phyloP scores from a whole-genome alignment of 1,140 invertebrate species.

The Cotesia vestalis region DNA sequence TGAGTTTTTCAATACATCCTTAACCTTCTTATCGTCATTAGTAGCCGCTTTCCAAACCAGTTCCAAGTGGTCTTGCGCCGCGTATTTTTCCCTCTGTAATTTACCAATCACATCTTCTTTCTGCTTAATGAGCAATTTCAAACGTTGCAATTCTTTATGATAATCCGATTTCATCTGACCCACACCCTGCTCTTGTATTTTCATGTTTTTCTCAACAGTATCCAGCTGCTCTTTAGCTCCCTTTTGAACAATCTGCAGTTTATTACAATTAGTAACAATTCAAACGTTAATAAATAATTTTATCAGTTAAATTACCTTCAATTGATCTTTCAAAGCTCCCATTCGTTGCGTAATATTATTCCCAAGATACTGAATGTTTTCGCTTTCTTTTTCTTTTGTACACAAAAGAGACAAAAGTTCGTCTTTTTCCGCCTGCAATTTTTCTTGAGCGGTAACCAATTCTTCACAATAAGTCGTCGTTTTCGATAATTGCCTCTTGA shows the following conservation, averaged over 20 bases:
- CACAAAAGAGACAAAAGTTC: constrained; percentile 61
- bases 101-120: constrained; percentile 64
- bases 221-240: constrained; percentile 66
- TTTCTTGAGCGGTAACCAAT: constrained; percentile 68
- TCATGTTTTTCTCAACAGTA: constrained; percentile 66
- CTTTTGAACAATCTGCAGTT: constrained; percentile 65
- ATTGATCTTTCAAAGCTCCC: constrained; percentile 65
- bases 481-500: constrained; percentile 68
- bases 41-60: constrained; percentile 60
- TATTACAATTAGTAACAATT: constrained; percentile 26
- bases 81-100: constrained; percentile 58
- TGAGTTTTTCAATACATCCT: constrained; percentile 49
- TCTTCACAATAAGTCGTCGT: constrained; percentile 68
- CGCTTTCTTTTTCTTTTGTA: constrained; percentile 66
- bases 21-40: constrained; percentile 53
- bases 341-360: constrained; percentile 65
- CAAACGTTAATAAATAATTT: too few relatives aligned
- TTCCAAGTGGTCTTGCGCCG: constrained; percentile 57
- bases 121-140: constrained; percentile 63
- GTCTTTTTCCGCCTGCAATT: constrained; percentile 65
- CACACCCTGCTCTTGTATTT: constrained; percentile 63
- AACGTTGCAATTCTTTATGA: constrained; percentile 62
- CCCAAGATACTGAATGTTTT: constrained; percentile 65
- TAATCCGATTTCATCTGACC: constrained; percentile 66
- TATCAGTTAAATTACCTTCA: constrained; percentile 59